phyloP scores from a whole-genome alignment of 2,888 invertebrate genomes.

The Archips crataeganus region DNA sequence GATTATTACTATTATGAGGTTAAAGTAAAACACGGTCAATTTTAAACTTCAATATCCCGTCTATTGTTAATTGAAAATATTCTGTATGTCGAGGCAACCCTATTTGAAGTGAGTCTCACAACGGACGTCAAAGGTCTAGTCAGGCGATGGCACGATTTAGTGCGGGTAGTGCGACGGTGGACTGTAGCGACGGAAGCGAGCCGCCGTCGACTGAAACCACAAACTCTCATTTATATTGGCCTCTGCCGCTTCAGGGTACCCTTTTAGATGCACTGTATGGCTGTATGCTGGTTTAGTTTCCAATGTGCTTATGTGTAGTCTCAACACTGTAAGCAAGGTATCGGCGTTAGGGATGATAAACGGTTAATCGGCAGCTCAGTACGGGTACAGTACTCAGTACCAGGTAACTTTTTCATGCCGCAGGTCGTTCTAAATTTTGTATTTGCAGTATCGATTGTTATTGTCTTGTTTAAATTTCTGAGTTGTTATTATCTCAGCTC shows the following conservation, averaged over 20 bases:
- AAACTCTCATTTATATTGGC: slow-evolving; percentile 43
- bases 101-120: slow-evolving; percentile 38
- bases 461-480: no score
- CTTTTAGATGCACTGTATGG: slow-evolving; percentile 23
- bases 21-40: slow-evolving; percentile 54
- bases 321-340: background rate
- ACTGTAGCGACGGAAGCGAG: slow-evolving; percentile 33
- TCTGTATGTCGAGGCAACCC: slow-evolving; percentile 37
- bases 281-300: background rate
- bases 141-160: slow-evolving; percentile 52
- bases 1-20: slow-evolving; percentile 66
- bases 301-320: background rate
- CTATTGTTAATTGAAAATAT: background rate
- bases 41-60: slow-evolving; percentile 13
- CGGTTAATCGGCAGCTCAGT: background rate
- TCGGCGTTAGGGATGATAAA: background rate
- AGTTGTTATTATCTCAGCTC: no score
- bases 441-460: no score
- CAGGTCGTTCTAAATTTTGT: no score
- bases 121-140: slow-evolving; percentile 46
- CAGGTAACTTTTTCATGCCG: background rate
- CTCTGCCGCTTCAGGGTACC: slow-evolving; percentile 28
- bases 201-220: slow-evolving; percentile 37
- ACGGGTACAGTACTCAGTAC: background rate
- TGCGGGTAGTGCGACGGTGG: slow-evolving; percentile 45